Conservation (phyloP, 2,797 vertebrate species). For the Sebastes iracundus region DNA sequence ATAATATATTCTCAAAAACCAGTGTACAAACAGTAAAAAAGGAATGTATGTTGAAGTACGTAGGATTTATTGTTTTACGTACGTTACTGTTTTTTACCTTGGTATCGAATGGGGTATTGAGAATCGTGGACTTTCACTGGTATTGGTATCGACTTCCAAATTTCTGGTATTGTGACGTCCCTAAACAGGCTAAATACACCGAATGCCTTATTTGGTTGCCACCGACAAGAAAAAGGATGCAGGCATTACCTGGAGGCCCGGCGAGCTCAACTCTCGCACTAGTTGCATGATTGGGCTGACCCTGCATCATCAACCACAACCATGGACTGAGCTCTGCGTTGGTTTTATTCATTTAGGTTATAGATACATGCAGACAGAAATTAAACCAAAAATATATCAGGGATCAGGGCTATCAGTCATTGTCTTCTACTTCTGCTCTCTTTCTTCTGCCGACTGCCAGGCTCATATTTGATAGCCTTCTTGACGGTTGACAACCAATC, state of each 20-base stretch:
- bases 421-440: neutral
- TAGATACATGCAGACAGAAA: neutral
- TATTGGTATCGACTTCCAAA: no score
- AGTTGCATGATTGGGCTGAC: no score
- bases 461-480: neutral
- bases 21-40: no score
- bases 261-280: no score
- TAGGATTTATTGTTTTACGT: no score
- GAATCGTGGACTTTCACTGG: no score
- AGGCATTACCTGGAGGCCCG: no score
- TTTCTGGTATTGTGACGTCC: no score
- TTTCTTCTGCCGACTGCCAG: neutral
- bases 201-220: fast-evolving
- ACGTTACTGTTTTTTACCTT: no score
- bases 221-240: neutral
- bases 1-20: no score
- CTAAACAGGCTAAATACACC: neutral
- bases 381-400: neutral
- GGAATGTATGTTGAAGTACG: no score
- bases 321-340: neutral
- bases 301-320: neutral
- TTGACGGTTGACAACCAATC: neutral
- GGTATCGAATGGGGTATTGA: no score
- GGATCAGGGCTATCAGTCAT: neutral
- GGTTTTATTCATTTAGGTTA: neutral